Base-by-base conservation (phyloP, 2,797 vertebrate genomes). In the Schizopygopsis pylzovi region DNA sequence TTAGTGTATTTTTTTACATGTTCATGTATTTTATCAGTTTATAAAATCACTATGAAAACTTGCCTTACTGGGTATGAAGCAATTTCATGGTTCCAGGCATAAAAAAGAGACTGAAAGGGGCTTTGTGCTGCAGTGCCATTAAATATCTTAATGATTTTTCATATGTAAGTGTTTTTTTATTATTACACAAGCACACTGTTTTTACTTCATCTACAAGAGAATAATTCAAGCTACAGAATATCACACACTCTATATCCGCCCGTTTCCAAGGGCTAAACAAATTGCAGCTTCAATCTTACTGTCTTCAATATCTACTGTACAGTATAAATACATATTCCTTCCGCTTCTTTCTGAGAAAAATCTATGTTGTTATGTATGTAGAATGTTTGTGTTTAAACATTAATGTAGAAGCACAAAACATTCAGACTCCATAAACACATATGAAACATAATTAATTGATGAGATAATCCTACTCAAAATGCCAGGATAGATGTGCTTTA, bases 221-320 rank as follows among this genome's bases (percentile, higher is more conserved):
- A 61, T 43, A 45, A 65, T 65, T 80, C 59, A 65, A 2, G 16
- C 78, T 47, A 33, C 41, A 80, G 59, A 65, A 80, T 59, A 80
- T 80, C 49, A 13, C 59, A 28, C 59, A 22, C 43, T 47, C 13
- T 11, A 33, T 45, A 33, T 79, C 41, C 10, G 41, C 9, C 41
- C 0, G 4, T 45, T 65, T 79, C n/a, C 41, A 47, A 65, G 59
- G 59, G 41, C 59, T 65, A 80, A 79, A 79, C 39, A 47, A 80
- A 79, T 45, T 65, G 28, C 56, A 63, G 77, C n/a, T 78, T 78
- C 77, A 63, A 33, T 65, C 59, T 79, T 79, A 12, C 10, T 0
- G 59, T 79, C 59, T 65, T 47, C 16, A 47, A 79, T 25, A 10
- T 73, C 71, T 41, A 59, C 75, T 15, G 9, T n/a, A 59, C 75